Conservation (phyloP, 1,140 invertebrate species). For the Ips nitidus region DNA sequence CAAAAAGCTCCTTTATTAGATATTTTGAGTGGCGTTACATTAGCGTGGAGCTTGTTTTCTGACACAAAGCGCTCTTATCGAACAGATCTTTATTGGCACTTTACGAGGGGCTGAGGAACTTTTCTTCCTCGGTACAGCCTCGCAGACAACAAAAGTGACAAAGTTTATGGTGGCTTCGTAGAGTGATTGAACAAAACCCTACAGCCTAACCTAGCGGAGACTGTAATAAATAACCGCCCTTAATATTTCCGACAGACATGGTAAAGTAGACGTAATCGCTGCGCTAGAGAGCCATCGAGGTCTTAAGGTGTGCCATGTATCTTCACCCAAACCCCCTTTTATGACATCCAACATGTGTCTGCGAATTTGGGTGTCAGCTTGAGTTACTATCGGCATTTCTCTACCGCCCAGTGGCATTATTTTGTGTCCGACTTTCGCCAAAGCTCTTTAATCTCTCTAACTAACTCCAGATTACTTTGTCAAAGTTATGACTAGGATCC, state of each 20-base stretch:
- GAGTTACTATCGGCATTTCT: constrained; percentile 54
- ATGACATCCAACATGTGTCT: constrained; percentile 52
- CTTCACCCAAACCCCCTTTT: constrained; percentile 43
- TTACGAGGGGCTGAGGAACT: constrained; percentile 14
- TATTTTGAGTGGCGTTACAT: constrained; percentile 50
- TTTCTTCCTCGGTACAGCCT: background rate
- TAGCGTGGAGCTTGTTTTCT: constrained; percentile 40
- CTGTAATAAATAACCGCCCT: constrained; percentile 19
- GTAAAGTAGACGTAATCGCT: constrained; percentile 22
- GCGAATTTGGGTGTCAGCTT: constrained; percentile 51
- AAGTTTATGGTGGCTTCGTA: background rate
- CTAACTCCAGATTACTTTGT: constrained; percentile 51
- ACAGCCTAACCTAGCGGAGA: background rate
- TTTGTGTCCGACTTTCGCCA: constrained; percentile 49
- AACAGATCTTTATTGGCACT: constrained; percentile 37
- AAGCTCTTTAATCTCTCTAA: constrained; percentile 54
- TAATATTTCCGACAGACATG: constrained; percentile 14
- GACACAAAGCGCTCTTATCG: constrained; percentile 31
- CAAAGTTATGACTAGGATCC: constrained; percentile 50
- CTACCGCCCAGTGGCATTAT: constrained; percentile 49
- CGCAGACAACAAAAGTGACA: background rate
- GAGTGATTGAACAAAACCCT: no score
- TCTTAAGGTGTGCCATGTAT: constrained; percentile 45
- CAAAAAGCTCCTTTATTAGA: constrained; percentile 50
- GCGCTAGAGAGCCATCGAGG: constrained; percentile 27